Evolutionary conservation across 2,888 invertebrate species (phyloP).

Genomic region (Zele albiditarsus): DNA sequence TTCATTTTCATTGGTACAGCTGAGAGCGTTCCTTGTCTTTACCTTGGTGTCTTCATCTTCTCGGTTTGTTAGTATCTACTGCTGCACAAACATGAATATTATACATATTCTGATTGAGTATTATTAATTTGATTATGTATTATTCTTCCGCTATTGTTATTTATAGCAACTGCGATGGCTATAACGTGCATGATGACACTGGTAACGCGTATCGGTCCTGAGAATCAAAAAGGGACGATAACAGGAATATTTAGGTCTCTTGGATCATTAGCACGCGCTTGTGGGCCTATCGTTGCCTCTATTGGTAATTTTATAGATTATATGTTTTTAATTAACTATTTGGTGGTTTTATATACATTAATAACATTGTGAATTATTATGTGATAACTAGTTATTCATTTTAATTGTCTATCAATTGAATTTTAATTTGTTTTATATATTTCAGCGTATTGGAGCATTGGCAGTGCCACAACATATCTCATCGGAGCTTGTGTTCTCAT

Average conservation of each 20-base stretch:
- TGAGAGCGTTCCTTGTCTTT: conserved; percentile 77
- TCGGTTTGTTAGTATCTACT: conserved; percentile 85
- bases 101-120: not conserved
- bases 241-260: conserved; percentile 95
- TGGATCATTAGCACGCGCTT: conserved; percentile 93
- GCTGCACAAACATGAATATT: too few relatives aligned
- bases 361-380: too few relatives aligned
- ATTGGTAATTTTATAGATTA: conserved; percentile 30
- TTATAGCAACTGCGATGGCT: conserved; percentile 89
- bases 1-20: conserved; percentile 90
- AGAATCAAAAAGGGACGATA: conserved; percentile 91
- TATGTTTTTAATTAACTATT: conserved; percentile 24
- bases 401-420: conserved; percentile 28
- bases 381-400: too few relatives aligned
- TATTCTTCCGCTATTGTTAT: conserved; percentile 43
- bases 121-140: not conserved
- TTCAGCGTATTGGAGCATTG: conserved; percentile 93
- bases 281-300: conserved; percentile 92
- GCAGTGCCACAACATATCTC: conserved; percentile 87
- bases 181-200: conserved; percentile 96
- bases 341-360: not conserved
- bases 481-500: conserved; percentile 84
- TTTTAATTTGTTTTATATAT: conserved; percentile 40
- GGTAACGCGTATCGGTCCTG: conserved; percentile 88
- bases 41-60: conserved; percentile 89